Conservation (phyloP, 2,888 invertebrate species). For the Daptonema setosum region DNA sequence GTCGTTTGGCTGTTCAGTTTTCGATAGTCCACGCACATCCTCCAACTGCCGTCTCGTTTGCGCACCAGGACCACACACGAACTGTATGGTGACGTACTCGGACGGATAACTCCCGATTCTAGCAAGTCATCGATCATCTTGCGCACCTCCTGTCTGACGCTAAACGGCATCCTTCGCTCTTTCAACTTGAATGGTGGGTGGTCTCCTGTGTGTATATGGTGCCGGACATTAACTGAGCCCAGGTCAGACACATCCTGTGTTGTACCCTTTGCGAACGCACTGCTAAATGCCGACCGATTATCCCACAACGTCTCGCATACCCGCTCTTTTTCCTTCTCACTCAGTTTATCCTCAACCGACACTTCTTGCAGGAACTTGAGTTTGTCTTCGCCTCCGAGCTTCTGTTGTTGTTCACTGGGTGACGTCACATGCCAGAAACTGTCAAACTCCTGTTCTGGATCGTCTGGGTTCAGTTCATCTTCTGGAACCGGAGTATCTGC, state of each 20-base stretch:
- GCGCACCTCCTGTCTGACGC: neutral
- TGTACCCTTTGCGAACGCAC: too few species aligned
- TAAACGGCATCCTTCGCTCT: neutral
- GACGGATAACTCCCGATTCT: conserved; percentile 4
- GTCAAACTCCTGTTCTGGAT: too few species aligned
- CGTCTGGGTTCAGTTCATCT: too few species aligned
- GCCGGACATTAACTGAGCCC: neutral
- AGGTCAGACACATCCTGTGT: neutral
- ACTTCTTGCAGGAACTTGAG: too few species aligned
- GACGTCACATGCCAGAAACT: too few species aligned
- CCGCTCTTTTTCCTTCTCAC: too few species aligned
- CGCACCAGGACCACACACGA: conserved; percentile 9
- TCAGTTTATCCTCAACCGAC: too few species aligned
- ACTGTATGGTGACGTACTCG: conserved; percentile 6
- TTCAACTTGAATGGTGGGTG: neutral
- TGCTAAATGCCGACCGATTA: too few species aligned
- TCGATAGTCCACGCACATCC: conserved; percentile 14
- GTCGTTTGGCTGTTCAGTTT: conserved; percentile 11
- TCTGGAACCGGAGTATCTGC: too few species aligned
- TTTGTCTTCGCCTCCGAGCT: too few species aligned
- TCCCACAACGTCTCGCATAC: too few species aligned
- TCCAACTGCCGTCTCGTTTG: conserved; percentile 8
- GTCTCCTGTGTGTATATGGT: neutral
- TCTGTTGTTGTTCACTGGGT: too few species aligned
- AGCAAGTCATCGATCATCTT: conserved; percentile 7